Conservation (phyloP, 2,797 vertebrate genomes). For the Poeciliopsis presidionis region DNA sequence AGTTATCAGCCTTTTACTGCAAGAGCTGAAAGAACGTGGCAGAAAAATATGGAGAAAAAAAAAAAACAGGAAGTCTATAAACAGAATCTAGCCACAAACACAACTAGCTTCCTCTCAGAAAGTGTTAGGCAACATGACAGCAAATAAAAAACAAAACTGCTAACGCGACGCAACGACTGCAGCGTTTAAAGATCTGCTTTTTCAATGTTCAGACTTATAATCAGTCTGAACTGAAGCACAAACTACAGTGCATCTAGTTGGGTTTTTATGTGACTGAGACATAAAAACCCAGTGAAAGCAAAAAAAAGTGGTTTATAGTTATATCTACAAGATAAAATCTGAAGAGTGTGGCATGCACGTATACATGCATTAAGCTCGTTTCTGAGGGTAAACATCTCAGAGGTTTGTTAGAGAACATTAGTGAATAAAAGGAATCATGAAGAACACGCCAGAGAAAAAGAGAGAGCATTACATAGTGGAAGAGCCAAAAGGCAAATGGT, state of each 20-base stretch:
- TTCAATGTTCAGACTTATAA: background rate
- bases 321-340: background rate
- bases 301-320: background rate
- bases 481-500: background rate
- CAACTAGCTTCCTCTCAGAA: conserved; percentile 55
- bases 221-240: background rate
- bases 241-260: background rate
- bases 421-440: background rate
- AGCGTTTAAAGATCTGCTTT: background rate
- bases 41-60: conserved; percentile 38
- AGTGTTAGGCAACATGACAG: conserved; percentile 29
- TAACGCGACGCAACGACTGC: background rate
- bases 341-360: background rate
- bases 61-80: conserved; percentile 68
- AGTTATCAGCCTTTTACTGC: conserved; percentile 17
- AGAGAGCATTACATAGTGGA: background rate
- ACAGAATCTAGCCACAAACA: conserved; percentile 54
- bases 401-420: background rate
- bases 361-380: background rate
- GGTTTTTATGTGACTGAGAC: background rate
- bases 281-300: background rate
- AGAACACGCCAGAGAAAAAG: background rate
- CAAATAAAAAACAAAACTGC: conserved; percentile 22
- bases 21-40: conserved; percentile 22
- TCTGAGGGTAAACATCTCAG: background rate